Evolutionary conservation across 2,113 vertebrate genomes (phyloP), one percentile per base, ranked within the genome.

Genomic region (Heteronetta atricapilla): DNA sequence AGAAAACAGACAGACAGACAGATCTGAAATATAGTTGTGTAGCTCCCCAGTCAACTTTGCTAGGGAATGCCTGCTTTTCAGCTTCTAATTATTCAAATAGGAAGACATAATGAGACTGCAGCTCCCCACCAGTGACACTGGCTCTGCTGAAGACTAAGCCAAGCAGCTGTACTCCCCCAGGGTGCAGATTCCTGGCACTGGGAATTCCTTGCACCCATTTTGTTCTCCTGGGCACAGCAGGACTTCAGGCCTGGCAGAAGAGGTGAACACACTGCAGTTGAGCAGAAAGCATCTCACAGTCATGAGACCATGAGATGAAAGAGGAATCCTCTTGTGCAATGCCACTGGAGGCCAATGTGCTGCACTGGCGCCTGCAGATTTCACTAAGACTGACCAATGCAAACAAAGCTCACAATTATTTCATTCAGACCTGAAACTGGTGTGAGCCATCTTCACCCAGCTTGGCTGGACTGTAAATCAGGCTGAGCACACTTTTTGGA

Each of bases 301-400:
- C 91, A 82, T 36, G 74, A 85, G 86, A 78, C 62, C 69, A 23
- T 87, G 87, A 77, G 73, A 48, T 10, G 59, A 75, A 56, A 95
- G 73, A 92, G 48, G 70, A 88, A 94, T 94, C 80, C 88, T 90
- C 72, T 94, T 93, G 59, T 58, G 56, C 77, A 92, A 83, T 80
- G 59, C 52, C 68, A 17, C 73, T 88, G 77, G 62, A 75, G 34
- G 55, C 70, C 84, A 82, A 86, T 22, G 52, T 68, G 67, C 68
- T 36, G 21, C 70, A 28, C 60, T 55, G 33, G 36, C 33, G 48
- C 44, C 74, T 96, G 73, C 77, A n/a, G 34, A 31, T 36, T 38
- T 77, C 50, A n/a, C 64, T 21, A 78, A 58, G 80, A 63, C 76
- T 62, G 90, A 67, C 76, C 84, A 56, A 10, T 2, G 4, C 76